A percentile compares a stretch with the other conserved stretches of the same genome.
Conservation (phyloP, 2,888 invertebrate genomes). For the Noctua janthe region DNA sequence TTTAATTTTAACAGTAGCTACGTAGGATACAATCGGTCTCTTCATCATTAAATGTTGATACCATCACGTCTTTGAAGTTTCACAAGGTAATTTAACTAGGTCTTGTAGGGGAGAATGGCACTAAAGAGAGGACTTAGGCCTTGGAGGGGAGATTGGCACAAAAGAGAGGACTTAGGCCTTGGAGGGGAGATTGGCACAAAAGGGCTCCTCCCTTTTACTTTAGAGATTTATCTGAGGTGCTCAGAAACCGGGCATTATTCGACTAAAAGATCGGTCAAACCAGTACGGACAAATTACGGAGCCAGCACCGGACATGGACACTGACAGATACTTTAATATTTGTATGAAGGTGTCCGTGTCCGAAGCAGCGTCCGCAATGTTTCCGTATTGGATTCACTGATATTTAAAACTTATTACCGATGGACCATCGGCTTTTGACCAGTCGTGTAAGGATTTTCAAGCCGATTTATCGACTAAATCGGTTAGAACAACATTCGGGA, state of each 20-base stretch:
- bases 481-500: constrained; percentile 23
- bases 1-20: not conserved
- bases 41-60: not conserved
- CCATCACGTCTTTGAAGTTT: not conserved
- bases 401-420: not conserved
- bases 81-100: not conserved
- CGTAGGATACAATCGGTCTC: not conserved
- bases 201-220: too few relatives aligned
- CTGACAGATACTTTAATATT: not conserved
- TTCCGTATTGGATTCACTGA: not conserved
- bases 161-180: not conserved
- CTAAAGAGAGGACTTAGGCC: not conserved
- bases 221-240: not conserved
- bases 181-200: not conserved
- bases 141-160: not conserved
- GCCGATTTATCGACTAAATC: constrained; percentile 6
- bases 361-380: not conserved
- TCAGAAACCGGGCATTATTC: constrained; percentile 5
- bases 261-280: not conserved
- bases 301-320: not conserved
- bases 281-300: not conserved
- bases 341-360: not conserved
- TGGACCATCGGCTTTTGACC: constrained; percentile 1
- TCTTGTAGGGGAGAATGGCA: not conserved
- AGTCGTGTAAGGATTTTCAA: constrained; percentile 1